Evolutionary conservation across 2,888 invertebrate genomes (phyloP).

Genomic region (Nysson spinosus): DNA sequence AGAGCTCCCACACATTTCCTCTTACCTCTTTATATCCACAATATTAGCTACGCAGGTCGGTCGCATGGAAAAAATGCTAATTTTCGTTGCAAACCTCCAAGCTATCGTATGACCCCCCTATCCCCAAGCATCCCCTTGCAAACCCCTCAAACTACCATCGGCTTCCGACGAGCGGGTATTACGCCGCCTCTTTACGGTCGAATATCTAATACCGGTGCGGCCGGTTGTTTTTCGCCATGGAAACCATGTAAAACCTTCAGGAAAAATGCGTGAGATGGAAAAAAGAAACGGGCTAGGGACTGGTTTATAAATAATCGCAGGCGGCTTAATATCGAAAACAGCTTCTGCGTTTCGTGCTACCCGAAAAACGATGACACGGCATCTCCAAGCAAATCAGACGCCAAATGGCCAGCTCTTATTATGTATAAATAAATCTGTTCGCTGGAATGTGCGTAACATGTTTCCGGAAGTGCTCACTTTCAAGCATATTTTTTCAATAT

Average conservation of each 20-base stretch:
- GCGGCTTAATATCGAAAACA: constrained; percentile 48
- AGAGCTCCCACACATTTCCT: constrained; percentile 2
- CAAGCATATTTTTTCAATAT: no score
- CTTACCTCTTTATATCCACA: constrained; percentile 48
- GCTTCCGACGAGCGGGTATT: constrained; percentile 30
- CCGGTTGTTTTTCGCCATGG: constrained; percentile 38
- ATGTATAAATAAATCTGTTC: constrained; percentile 20
- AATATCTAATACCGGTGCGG: constrained; percentile 47
- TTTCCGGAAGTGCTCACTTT: background rate
- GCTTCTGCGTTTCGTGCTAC: constrained; percentile 9
- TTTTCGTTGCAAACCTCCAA: constrained; percentile 60
- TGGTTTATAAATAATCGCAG: constrained; percentile 46
- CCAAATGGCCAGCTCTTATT: background rate
- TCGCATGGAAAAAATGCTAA: constrained; percentile 70
- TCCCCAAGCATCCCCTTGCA: no score
- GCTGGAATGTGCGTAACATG: background rate
- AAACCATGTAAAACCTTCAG: constrained; percentile 4
- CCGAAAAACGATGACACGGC: constrained; percentile 28
- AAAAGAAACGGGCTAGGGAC: constrained; percentile 2
- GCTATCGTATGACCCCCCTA: constrained; percentile 4
- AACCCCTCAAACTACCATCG: constrained; percentile 14
- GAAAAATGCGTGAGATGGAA: constrained; percentile 4
- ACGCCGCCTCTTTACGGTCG: constrained; percentile 52
- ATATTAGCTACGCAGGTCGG: constrained; percentile 59
- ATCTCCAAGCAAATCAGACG: constrained; percentile 11